Evolutionary conservation across 2,113 vertebrate genomes (phyloP).

Genomic region (Ivindomyrus marchei): DNA sequence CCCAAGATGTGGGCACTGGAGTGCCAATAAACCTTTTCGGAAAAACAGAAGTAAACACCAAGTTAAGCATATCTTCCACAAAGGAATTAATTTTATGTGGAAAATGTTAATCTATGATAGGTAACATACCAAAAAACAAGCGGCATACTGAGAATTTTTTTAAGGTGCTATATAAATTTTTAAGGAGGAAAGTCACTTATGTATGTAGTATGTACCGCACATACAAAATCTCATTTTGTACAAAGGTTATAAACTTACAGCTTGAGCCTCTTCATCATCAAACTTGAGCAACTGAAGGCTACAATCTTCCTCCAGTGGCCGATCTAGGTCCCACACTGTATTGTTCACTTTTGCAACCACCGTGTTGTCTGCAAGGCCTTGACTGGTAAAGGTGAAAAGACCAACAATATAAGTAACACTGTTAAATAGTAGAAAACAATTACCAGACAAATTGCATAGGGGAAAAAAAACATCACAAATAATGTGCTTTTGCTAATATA

Average conservation of each 20-base stretch:
- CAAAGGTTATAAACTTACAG: constrained; percentile 66
- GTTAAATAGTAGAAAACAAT: background rate
- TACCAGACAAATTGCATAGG: background rate
- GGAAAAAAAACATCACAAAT: background rate
- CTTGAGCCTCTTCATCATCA: constrained; percentile 93
- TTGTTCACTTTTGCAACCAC: constrained; percentile 89
- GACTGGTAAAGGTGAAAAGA: constrained; percentile 58
- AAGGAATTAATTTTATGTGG: background rate
- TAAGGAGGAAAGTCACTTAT: background rate
- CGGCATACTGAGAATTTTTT: background rate
- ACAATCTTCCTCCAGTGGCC: constrained; percentile 83
- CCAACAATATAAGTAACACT: background rate
- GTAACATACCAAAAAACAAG: background rate
- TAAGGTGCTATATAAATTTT: background rate
- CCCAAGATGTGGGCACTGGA: constrained; percentile 97
- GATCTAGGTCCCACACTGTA: constrained; percentile 86
- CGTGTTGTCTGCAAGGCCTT: constrained; percentile 88
- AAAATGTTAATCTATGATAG: background rate
- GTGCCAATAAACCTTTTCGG: constrained; percentile 89
- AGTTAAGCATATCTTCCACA: background rate
- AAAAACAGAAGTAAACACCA: background rate
- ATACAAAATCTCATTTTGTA: background rate
- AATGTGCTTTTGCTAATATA: background rate
- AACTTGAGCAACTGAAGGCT: constrained; percentile 89
- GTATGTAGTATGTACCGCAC: background rate